phyloP scores from a whole-genome alignment of 2,113 vertebrate species.

The Tupaia chinensis region DNA sequence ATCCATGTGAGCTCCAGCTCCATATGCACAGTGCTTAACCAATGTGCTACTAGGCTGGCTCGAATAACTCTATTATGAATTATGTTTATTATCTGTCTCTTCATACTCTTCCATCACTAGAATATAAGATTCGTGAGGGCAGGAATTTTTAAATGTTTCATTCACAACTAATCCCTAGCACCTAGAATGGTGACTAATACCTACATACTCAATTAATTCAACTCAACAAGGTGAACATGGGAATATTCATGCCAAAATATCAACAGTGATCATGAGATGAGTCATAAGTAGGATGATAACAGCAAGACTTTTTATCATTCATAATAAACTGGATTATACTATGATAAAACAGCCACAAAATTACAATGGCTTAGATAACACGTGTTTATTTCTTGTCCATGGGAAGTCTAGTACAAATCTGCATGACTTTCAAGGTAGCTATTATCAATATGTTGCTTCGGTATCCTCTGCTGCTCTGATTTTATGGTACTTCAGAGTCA shows the following conservation, averaged over 20 bases:
- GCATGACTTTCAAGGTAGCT: background rate
- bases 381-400: background rate
- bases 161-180: background rate
- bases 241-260: background rate
- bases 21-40: no score
- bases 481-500: background rate
- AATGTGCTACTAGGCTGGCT: no score
- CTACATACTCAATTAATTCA: background rate
- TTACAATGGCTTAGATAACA: background rate
- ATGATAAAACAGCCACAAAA: background rate
- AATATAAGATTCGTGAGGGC: background rate
- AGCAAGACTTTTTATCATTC: background rate
- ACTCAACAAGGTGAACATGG: background rate
- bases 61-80: no score
- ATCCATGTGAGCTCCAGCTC: no score
- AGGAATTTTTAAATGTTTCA: background rate
- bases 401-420: background rate
- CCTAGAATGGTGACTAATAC: background rate
- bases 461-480: constrained; percentile 6
- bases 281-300: background rate
- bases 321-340: constrained; percentile 14
- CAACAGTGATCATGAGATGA: background rate
- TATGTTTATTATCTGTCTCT: background rate
- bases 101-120: background rate
- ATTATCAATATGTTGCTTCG: background rate